Conservation (phyloP, 2,888 invertebrate genomes). For the Graphium colonna region DNA sequence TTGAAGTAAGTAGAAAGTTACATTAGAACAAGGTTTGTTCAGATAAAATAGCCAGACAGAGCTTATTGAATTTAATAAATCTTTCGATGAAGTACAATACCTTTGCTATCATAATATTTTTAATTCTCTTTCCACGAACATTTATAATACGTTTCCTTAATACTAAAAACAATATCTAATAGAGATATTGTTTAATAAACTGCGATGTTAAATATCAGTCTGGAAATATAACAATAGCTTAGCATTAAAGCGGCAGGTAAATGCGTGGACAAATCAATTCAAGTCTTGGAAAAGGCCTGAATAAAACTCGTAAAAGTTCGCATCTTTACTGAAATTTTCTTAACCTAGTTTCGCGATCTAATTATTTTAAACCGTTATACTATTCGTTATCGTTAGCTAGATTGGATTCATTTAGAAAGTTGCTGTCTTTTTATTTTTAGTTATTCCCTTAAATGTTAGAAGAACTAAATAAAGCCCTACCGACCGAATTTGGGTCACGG, state of each 20-base stretch:
- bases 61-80: not conserved
- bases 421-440: no score
- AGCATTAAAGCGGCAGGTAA: conserved; percentile 4
- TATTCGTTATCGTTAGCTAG: no score
- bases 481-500: no score
- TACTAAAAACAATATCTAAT: conserved; percentile 7
- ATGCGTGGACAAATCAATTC: conserved; percentile 2
- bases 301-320: conserved; percentile 4
- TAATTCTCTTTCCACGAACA: conserved; percentile 1
- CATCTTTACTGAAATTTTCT: conserved; percentile 11
- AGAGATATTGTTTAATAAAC: conserved; percentile 15
- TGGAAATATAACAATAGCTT: no score
- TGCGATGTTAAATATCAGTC: no score
- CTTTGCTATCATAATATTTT: conserved; percentile 11
- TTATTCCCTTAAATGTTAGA: no score
- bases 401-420: no score
- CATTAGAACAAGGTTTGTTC: not conserved
- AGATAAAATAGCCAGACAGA: not conserved
- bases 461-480: no score
- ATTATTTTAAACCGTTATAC: no score
- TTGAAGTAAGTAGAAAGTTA: no score
- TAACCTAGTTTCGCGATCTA: not conserved
- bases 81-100: not conserved
- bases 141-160: no score
- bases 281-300: not conserved